Percentiles rank a stretch among this genome's conserved stretches.
These are phyloP conservation scores for Gonioctena quinquepunctata DNA, from an alignment of 1,140 invertebrate genomes.

Conservation along the genomic window DNA sequence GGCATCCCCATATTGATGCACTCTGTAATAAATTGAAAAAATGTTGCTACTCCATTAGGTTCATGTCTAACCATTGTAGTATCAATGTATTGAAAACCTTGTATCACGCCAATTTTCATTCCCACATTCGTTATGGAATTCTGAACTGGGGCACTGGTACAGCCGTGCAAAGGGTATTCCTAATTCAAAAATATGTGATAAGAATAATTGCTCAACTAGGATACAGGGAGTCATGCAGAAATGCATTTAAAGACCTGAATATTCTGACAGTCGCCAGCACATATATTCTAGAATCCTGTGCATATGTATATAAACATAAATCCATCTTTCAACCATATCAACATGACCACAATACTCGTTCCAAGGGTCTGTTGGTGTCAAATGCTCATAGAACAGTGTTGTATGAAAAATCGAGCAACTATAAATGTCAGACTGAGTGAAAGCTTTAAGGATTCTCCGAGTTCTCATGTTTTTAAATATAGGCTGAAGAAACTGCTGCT, in stretches of 20 bases:
- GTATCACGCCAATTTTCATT: too few relatives aligned
- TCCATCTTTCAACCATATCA: too few relatives aligned
- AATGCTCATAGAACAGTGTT: too few relatives aligned
- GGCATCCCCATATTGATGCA: not conserved
- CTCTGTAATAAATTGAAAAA: not conserved
- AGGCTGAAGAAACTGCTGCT: too few relatives aligned
- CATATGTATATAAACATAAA: too few relatives aligned
- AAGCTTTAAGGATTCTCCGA: too few relatives aligned
- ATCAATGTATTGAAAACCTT: constrained; percentile 3
- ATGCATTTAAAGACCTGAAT: not conserved
- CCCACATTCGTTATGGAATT: too few relatives aligned
- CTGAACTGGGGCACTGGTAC: not conserved
- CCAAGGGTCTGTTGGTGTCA: too few relatives aligned
- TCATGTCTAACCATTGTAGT: not conserved
- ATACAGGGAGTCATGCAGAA: not conserved
- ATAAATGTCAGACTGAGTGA: too few relatives aligned
- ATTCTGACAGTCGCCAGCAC: not conserved
- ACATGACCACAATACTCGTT: too few relatives aligned
- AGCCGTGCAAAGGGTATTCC: not conserved
- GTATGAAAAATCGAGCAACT: too few relatives aligned
- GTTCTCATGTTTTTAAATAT: too few relatives aligned
- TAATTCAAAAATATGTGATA: not conserved
- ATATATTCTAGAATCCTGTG: not conserved
- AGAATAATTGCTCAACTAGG: not conserved
- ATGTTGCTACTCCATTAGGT: not conserved